Conservation (phyloP, 2,797 vertebrate species). For the Gymnothorax reevesii region DNA sequence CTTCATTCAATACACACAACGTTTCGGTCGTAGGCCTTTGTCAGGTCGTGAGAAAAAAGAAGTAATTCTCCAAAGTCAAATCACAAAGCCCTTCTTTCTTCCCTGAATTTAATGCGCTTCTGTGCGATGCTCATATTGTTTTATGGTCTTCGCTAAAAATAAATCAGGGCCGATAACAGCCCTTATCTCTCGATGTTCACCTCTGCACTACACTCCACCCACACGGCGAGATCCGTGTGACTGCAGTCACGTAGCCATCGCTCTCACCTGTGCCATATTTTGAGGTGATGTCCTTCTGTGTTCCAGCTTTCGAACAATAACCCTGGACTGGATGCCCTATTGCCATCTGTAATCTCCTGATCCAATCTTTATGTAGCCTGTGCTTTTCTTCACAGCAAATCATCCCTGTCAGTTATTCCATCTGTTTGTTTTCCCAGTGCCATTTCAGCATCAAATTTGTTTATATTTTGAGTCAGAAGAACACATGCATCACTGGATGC, state of each 20-base stretch:
- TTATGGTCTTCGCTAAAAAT: neutral
- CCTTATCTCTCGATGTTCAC: neutral
- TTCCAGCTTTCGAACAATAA: neutral
- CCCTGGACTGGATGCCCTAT: constrained; percentile 14
- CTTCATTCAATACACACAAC: no score
- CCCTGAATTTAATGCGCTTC: neutral
- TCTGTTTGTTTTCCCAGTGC: neutral
- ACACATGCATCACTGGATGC: no score
- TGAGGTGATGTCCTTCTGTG: neutral
- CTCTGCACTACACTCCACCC: neutral
- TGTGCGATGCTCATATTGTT: neutral
- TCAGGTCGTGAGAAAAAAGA: no score
- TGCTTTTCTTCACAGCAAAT: neutral
- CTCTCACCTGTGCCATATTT: neutral
- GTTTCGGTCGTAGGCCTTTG: no score
- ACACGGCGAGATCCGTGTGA: neutral
- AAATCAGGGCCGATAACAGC: neutral
- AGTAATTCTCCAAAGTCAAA: no score
- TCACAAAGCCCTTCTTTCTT: neutral
- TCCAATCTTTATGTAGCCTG: constrained; percentile 23
- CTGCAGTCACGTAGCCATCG: neutral
- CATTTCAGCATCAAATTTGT: neutral
- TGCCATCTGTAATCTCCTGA: neutral
- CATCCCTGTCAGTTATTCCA: no score
- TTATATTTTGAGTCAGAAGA: no score